Evolutionary conservation across 2,797 vertebrate genomes (phyloP).

Genomic region (Microctenopoma lineatum): DNA sequence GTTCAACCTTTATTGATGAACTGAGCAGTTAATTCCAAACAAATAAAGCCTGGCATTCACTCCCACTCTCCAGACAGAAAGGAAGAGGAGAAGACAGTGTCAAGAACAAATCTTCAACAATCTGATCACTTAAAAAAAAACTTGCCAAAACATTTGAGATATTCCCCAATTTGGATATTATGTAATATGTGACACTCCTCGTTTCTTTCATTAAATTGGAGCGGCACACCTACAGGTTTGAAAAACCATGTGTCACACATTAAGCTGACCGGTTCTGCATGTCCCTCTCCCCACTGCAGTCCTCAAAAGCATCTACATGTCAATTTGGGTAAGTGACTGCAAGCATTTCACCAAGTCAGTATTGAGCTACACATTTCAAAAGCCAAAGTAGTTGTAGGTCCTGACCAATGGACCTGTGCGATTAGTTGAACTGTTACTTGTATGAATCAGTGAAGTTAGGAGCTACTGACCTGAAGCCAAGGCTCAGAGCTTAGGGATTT

Average conservation of each 20-base stretch:
- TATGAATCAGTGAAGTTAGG: slow-evolving; percentile 12
- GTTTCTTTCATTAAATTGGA: slow-evolving; percentile 21
- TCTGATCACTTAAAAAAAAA: slow-evolving; percentile 16
- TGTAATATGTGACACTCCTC: slow-evolving; percentile 27
- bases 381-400: slow-evolving; percentile 25
- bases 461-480: too few relatives aligned
- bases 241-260: background rate
- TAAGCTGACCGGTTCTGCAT: slow-evolving; percentile 15
- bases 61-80: slow-evolving; percentile 37
- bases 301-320: slow-evolving; percentile 47
- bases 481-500: too few relatives aligned
- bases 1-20: slow-evolving; percentile 65
- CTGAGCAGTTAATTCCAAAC: slow-evolving; percentile 56
- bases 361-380: slow-evolving; percentile 30
- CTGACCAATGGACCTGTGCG: slow-evolving; percentile 22
- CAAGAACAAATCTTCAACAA: slow-evolving; percentile 33
- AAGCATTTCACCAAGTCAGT: slow-evolving; percentile 45
- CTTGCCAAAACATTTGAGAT: slow-evolving; percentile 20
- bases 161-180: slow-evolving; percentile 8
- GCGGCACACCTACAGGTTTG: background rate
- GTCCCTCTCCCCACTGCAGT: slow-evolving; percentile 20
- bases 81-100: slow-evolving; percentile 25
- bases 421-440: slow-evolving; percentile 43
- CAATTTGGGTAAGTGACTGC: slow-evolving; percentile 38
- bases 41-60: slow-evolving; percentile 58